Base-by-base conservation (phyloP, 2,888 invertebrate genomes). In the Xylophagus ater region DNA sequence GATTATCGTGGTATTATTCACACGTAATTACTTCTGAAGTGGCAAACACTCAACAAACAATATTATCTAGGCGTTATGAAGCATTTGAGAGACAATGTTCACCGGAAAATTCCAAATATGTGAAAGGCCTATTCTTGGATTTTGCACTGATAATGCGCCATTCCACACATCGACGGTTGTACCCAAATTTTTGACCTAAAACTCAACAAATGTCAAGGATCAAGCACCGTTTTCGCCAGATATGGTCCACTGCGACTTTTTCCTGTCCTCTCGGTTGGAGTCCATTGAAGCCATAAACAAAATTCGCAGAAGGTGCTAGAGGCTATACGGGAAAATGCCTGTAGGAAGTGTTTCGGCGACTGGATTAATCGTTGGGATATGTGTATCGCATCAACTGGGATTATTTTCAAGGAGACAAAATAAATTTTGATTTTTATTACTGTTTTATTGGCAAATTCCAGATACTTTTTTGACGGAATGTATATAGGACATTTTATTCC, bases 311-410 rank as follows among this genome's bases (percentile, higher is more conserved):
- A 13, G 13, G 28, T 9, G 13, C 28, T 28, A 12, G 13, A 28
- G 28, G 9, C 28, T 6, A 28, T 28, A n/a, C 28, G n/a, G 12
- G n/a, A 28, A 28, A 28, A 28, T 9, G 6, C 8, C 9, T 9
- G 9, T 9, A 28, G 13, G 13, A 28, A 28, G 13, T 28, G 12
- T 28, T n/a, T 28, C 13, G 28, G 13, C 13, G 28, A 28, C 13
- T 28, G 28, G 28, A 28, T 9, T 28, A 28, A 6, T 28, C 28
- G 28, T 28, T 28, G 28, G 28, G n/a, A 5, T 28, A 28, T n/a
- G 28, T 6, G 28, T 28, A 28, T 28, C 13, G 13, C 13, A n/a
- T 28, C 7, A n/a, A 13, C 6, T n/a, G 12, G 7, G 13, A 28
- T 28, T 28, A n/a, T 5, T 9, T 9, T 28, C n/a, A 28, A 28